phyloP scores from a whole-genome alignment of 2,888 invertebrate genomes.

The Trachelus tabidus region DNA sequence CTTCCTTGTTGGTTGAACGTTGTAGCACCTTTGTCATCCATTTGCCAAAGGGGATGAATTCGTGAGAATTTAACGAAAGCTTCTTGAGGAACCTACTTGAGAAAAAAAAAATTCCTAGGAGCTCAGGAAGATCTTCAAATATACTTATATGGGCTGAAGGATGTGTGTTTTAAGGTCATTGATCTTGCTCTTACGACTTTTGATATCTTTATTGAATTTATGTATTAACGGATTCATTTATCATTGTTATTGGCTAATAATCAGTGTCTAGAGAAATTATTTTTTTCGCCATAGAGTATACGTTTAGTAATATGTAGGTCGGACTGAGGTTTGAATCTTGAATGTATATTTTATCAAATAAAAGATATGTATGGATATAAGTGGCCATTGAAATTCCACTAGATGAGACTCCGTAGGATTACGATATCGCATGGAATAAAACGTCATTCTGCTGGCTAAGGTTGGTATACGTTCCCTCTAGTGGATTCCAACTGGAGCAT shows the following conservation, averaged over 20 bases:
- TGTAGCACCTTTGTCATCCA: too few species aligned
- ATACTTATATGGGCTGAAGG: neutral
- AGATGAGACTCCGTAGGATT: neutral
- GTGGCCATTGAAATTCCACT: neutral
- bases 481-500: neutral
- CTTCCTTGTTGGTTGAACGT: too few species aligned
- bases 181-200: neutral
- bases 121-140: neutral
- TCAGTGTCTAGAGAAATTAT: neutral
- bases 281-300: neutral
- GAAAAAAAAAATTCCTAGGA: neutral
- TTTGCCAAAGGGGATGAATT: neutral
- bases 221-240: too few species aligned
- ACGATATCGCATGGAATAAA: too few species aligned
- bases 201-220: neutral
- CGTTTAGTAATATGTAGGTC: neutral
- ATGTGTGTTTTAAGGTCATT: neutral
- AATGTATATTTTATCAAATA: neutral
- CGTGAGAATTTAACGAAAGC: neutral
- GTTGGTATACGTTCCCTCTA: neutral
- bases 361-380: neutral
- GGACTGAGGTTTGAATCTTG: too few species aligned
- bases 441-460: too few species aligned
- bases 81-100: neutral
- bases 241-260: too few species aligned